Percentiles rank a stretch among this genome's conserved stretches.
Evolutionary conservation across 2,797 vertebrate genomes (phyloP).

Genomic region (Graptemys geographica): DNA sequence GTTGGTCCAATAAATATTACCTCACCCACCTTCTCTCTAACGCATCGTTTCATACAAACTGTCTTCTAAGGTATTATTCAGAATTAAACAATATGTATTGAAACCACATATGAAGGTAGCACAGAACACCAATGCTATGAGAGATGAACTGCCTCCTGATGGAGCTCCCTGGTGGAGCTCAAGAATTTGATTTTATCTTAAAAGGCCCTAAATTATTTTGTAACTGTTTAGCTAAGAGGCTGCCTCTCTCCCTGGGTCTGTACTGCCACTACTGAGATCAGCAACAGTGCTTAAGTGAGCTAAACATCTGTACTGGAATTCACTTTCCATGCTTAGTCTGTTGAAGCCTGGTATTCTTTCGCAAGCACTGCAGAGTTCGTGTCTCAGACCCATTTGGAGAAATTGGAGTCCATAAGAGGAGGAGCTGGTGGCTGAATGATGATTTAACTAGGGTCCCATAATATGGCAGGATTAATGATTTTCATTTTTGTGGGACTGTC

Average conservation of each 20-base stretch:
- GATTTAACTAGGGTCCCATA: no score
- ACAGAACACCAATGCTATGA: not conserved
- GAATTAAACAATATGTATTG: not conserved
- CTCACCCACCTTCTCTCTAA: not conserved
- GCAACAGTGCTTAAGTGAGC: not conserved
- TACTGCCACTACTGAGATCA: not conserved
- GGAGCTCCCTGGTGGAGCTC: not conserved
- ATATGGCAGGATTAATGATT: not conserved
- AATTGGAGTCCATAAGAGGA: not conserved
- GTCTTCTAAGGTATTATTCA: conserved; percentile 28
- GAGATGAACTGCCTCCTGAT: not conserved
- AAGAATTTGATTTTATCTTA: not conserved
- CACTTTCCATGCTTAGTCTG: not conserved
- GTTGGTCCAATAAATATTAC: not conserved
- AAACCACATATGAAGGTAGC: not conserved
- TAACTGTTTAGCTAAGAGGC: not conserved
- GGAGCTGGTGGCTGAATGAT: not conserved
- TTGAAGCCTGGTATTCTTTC: not conserved
- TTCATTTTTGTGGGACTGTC: not conserved
- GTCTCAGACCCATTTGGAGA: not conserved
- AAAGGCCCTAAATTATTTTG: not conserved
- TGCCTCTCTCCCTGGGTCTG: not conserved
- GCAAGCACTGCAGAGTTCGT: not conserved
- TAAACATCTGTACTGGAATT: not conserved
- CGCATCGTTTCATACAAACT: not conserved